Percentiles rank a stretch among this genome's conserved stretches.
Evolutionary conservation across 2,113 vertebrate genomes (phyloP).

Genomic region (Romanogobio albipinnatus): DNA sequence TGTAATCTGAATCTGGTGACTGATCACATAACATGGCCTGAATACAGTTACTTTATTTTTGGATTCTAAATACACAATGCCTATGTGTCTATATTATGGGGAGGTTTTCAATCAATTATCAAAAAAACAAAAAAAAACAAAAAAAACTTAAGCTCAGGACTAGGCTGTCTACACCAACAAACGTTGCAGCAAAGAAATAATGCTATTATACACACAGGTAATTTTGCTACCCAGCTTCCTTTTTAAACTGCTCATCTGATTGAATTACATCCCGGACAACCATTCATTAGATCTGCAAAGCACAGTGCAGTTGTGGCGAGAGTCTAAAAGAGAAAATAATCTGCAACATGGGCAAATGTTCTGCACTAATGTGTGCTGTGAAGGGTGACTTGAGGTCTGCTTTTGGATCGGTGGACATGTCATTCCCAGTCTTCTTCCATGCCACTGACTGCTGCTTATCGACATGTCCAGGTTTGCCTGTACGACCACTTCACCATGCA

Average conservation of each 20-base stretch:
- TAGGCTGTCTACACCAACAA: neutral
- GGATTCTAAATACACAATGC: neutral
- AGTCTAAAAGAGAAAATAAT: conserved; percentile 52
- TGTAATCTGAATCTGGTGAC: neutral
- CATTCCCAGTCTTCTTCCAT: conserved; percentile 76
- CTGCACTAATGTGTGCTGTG: conserved; percentile 66
- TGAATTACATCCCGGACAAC: neutral
- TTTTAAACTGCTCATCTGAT: neutral
- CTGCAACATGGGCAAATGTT: conserved; percentile 58
- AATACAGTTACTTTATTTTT: neutral
- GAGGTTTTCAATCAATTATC: too few relatives aligned
- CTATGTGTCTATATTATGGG: too few relatives aligned
- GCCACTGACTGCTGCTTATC: conserved; percentile 70
- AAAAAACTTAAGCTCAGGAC: neutral
- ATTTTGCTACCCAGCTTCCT: neutral
- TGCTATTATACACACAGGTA: neutral
- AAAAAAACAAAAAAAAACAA: too few relatives aligned
- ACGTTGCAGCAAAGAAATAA: neutral
- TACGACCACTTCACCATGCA: conserved; percentile 63
- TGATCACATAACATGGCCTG: neutral
- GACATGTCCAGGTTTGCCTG: conserved; percentile 64
- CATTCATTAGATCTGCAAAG: neutral
- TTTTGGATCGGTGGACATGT: conserved; percentile 72
- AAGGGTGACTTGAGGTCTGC: conserved; percentile 72
- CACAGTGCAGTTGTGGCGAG: conserved; percentile 12